phyloP scores from a whole-genome alignment of 2,113 vertebrate genomes.

The Xiphophorus maculatus region DNA sequence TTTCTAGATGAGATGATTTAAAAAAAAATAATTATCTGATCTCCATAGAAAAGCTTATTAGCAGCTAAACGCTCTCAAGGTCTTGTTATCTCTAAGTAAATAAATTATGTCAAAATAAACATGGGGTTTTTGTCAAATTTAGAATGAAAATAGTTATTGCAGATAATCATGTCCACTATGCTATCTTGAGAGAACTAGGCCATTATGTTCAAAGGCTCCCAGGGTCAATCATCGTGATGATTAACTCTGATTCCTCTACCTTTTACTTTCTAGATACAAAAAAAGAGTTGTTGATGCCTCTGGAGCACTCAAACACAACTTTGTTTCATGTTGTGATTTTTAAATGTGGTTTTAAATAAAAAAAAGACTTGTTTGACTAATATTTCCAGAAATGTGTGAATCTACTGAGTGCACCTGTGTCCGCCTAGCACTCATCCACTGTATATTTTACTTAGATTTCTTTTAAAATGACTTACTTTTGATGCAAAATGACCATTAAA shows the following conservation, averaged over 20 bases:
- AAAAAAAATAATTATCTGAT: too few relatives aligned
- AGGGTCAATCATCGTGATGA: constrained; percentile 40
- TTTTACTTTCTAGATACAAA: constrained; percentile 38
- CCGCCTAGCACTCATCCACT: too few relatives aligned
- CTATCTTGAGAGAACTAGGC: too few relatives aligned
- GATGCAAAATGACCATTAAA: too few relatives aligned
- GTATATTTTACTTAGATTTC: background rate
- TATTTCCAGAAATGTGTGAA: background rate
- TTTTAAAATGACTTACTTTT: background rate
- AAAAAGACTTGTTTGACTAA: background rate
- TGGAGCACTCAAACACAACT: constrained; percentile 60
- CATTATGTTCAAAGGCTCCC: too few relatives aligned
- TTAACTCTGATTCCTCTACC: constrained; percentile 53
- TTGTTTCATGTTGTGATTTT: background rate
- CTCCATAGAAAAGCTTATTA: background rate
- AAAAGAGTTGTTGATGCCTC: constrained; percentile 62
- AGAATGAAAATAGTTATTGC: background rate
- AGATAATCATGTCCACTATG: background rate
- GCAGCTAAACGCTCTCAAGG: background rate
- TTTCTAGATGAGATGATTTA: background rate
- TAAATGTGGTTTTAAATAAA: background rate
- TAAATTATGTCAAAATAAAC: background rate
- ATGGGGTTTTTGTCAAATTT: background rate
- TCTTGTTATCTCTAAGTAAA: background rate
- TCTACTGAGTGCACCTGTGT: too few relatives aligned